Base-by-base conservation (phyloP, 1,140 invertebrate species). In the Cotesia typhae region DNA sequence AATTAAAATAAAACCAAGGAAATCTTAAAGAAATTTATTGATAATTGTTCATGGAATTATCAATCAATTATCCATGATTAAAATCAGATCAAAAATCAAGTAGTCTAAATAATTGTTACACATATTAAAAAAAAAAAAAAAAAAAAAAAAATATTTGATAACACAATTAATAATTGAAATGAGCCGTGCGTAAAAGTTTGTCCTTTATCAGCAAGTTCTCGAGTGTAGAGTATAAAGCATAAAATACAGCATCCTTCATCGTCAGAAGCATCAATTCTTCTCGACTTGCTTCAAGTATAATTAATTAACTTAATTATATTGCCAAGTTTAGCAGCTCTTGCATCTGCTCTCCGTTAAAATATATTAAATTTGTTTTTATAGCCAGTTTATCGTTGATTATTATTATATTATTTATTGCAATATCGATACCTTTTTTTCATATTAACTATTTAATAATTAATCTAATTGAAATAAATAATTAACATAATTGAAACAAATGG, bases 231-330 rank as follows among this genome's bases (percentile, higher is more conserved):
- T 28, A 28, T 28, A 80, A 79, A 76, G 69, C 53, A 69, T 37
- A 71, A 74, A 68, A 59, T 35, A 52, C 59, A 61, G 73, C 70
- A 60, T 38, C 73, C 52, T 63, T 20, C 47, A 20, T 41, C 64
- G 12, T 74, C 55, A 52, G 71, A 75, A 71, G 72, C 71, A 77
- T 77, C 76, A 70, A 74, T 75, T 71, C 75, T 73, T 74, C 61
- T 69, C 37, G 41, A 52, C 47, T 52, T 51, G 12, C 28, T 67
- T 28, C 12, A 35, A 47, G 60, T 79, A 47, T 47, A 80, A 82
- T 82, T 79, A 81, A 79, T 80, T 80, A 75, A 76, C 73, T 82
- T 80, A 81, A 81, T 80, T 79, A 80, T 75, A 67, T 69, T 47
- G 68, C 41, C 38, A 78, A 79, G 72, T 76, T 79, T 74, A 74